Evolutionary conservation across 1,140 invertebrate species (phyloP), one percentile per base, ranked within the genome.

Genomic region (Euura lappo): DNA sequence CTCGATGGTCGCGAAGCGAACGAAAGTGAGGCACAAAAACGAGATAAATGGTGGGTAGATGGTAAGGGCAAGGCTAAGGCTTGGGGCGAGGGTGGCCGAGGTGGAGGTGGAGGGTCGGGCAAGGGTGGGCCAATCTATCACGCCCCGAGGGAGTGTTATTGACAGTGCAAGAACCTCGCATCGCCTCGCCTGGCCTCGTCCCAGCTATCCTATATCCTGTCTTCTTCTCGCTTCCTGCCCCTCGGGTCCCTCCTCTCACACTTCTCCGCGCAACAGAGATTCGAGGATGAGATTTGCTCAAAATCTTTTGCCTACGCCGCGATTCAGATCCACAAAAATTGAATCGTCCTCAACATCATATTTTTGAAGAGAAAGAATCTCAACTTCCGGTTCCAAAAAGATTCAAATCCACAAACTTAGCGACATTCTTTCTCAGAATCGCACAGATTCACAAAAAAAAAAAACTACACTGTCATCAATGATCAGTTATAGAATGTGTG

Each of bases 11-110:
- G 81, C 80, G 75, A 78, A 83, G 83, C 77, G 78, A 84, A 84
- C 77, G 78, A 84, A 83, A 83, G 80, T 81, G 77, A 80, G 78
- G 82, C 75, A 86, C 80, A 86, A 86, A 85, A 84, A 86, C 78
- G 80, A 86, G 84, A 86, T 87, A 86, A 87, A 87, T 86, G 81
- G 79, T 79, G 79, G 79, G 79, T 83, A 80, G 83, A 84, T 85
- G 79, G 80, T 76, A 77, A 83, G 81, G 47, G 47, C n/a, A 51
- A 28, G 28, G 28, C 28, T 28, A 28, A 28, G 28, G 28, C 28
- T 28, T 28, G 28, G 28, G 28, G 28, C 28, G 28, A 28, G 28
- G 28, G 28, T 28, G 28, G 28, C 28, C 28, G 28, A 28, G 28
- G 28, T 28, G 28, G 28, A 28, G 28, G 28, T 28, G 28, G 28